phyloP scores from a whole-genome alignment of 2,113 vertebrate species.

The Cephalopterus ornatus region DNA sequence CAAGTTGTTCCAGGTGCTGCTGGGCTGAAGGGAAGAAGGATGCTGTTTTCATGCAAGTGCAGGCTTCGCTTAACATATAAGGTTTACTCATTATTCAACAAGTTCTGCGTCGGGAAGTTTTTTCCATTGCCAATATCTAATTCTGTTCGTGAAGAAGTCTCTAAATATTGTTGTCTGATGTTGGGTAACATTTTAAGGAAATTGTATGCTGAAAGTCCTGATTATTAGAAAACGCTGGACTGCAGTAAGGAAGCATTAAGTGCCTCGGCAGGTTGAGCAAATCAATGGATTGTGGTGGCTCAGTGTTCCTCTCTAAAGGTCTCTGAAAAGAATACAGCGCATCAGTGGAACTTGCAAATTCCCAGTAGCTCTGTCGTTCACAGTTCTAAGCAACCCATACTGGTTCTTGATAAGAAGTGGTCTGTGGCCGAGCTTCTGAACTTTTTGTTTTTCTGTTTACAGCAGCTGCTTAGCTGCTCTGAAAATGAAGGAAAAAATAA shows the following conservation, averaged over 20 bases:
- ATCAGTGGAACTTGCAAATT: conserved; percentile 13
- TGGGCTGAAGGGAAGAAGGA: neutral
- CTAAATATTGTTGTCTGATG: neutral
- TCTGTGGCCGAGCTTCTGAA: neutral
- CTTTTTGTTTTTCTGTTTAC: neutral
- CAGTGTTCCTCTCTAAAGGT: conserved; percentile 8
- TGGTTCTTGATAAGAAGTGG: neutral
- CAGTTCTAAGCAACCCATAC: neutral
- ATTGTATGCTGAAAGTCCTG: neutral
- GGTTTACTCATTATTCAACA: conserved; percentile 32
- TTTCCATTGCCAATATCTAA: neutral
- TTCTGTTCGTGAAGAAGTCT: neutral
- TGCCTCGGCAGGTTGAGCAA: conserved; percentile 50
- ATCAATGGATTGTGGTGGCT: conserved; percentile 41
- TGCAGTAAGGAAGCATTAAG: conserved; percentile 36
- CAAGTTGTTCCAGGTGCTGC: neutral
- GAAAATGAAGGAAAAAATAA: neutral
- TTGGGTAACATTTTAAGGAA: neutral
- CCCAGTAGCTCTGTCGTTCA: neutral
- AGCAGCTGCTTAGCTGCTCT: neutral
- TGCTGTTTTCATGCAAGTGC: neutral
- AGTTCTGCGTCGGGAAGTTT: conserved; percentile 52
- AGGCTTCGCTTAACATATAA: neutral
- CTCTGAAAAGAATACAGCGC: conserved; percentile 1
- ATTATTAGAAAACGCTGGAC: neutral